Conservation (phyloP, 2,888 invertebrate genomes). For the Catocala sponsa region DNA sequence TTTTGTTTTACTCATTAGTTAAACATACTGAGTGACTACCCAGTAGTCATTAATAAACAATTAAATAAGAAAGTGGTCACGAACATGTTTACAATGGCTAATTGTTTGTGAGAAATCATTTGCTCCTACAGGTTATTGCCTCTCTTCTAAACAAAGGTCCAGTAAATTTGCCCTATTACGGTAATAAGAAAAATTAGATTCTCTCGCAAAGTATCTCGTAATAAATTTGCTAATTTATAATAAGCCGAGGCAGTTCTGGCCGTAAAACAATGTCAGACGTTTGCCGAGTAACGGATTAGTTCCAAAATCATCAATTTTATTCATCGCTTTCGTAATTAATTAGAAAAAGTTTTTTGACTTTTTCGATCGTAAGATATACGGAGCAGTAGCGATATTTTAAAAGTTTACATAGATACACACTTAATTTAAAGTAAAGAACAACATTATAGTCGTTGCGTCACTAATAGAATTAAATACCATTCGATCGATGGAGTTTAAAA, state of each 20-base stretch:
- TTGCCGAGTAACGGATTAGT: conserved; percentile 9
- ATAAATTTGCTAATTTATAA: conserved; percentile 20
- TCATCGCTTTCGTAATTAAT: conserved; percentile 15
- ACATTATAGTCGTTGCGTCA: too few relatives aligned
- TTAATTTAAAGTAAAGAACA: too few relatives aligned
- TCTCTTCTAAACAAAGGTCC: neutral
- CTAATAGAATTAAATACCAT: too few relatives aligned
- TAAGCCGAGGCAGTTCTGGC: conserved; percentile 12
- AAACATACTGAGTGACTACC: neutral
- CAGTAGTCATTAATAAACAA: conserved; percentile 2
- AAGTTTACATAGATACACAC: too few relatives aligned
- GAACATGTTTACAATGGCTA: neutral
- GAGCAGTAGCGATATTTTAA: too few relatives aligned
- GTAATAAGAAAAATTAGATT: conserved; percentile 10
- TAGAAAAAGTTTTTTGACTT: conserved; percentile 6
- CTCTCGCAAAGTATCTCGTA: conserved; percentile 12
- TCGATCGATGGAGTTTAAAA: too few relatives aligned
- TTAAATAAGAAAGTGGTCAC: neutral
- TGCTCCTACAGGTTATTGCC: neutral
- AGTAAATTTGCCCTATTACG: neutral
- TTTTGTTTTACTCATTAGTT: too few relatives aligned
- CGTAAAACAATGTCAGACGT: conserved; percentile 14
- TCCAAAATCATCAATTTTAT: conserved; percentile 15
- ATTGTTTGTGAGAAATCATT: neutral
- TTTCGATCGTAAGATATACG: neutral